Percentiles rank a stretch among this genome's conserved stretches.
These are phyloP conservation scores for Stomatorhinus ivindoensis DNA, from an alignment of 2,113 vertebrate species.

Conservation along the genomic window DNA sequence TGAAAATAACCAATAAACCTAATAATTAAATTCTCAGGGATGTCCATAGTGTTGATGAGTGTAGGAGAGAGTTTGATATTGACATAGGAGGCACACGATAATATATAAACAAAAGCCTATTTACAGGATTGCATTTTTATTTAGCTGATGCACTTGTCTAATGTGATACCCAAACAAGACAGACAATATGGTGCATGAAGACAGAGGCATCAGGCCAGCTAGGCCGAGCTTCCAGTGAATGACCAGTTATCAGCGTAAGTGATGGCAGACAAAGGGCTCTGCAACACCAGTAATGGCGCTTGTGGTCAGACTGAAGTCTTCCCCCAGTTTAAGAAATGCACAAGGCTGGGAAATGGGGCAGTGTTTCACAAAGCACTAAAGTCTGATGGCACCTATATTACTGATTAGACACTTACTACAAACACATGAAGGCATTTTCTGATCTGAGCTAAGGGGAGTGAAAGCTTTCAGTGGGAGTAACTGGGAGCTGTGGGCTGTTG, in stretches of 20 bases:
- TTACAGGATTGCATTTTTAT: not conserved
- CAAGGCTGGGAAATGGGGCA: not conserved
- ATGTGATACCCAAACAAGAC: not conserved
- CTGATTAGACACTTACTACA: not conserved
- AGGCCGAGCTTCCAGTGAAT: not conserved
- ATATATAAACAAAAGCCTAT: not conserved
- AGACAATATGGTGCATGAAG: not conserved
- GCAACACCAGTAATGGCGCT: not conserved
- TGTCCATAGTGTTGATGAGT: not conserved
- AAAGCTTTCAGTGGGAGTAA: slow-evolving; percentile 36
- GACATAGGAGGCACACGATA: not conserved
- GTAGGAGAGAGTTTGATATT: not conserved
- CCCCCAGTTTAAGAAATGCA: not conserved
- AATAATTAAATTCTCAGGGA: not conserved
- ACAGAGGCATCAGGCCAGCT: not conserved
- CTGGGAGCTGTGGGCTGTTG: not conserved
- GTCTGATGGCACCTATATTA: not conserved
- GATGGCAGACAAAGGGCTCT: not conserved
- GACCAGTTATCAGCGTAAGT: not conserved
- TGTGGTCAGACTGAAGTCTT: not conserved
- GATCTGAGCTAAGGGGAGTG: not conserved
- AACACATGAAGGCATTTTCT: not conserved
- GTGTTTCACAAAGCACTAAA: not conserved
- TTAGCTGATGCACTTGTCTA: not conserved
- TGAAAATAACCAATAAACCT: not conserved